phyloP scores from a whole-genome alignment of 2,888 invertebrate genomes.

The Chalcosyrphus nemorum region DNA sequence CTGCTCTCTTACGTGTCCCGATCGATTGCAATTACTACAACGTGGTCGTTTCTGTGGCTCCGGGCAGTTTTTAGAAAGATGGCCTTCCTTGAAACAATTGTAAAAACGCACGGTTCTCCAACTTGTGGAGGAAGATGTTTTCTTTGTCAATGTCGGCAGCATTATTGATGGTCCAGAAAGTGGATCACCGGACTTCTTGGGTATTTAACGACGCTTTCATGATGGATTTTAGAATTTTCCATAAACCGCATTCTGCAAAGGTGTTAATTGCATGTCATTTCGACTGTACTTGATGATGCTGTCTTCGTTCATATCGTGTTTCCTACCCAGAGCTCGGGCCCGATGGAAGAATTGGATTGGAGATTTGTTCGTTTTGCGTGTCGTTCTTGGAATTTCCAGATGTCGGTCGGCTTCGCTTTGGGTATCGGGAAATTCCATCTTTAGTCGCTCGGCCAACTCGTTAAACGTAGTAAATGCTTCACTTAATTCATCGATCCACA shows the following conservation, averaged over 20 bases:
- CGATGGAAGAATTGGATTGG: slow-evolving; percentile 12
- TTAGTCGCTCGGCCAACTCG: not conserved
- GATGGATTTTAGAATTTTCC: not conserved
- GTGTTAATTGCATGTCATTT: slow-evolving; percentile 12
- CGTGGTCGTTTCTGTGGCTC: slow-evolving; percentile 15
- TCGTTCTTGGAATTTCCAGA: slow-evolving; percentile 17
- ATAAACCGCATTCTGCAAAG: slow-evolving; percentile 19
- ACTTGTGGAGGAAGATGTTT: not conserved
- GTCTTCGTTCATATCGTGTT: slow-evolving; percentile 5
- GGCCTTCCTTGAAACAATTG: slow-evolving; percentile 17
- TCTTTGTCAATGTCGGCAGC: not conserved
- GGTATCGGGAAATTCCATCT: not conserved
- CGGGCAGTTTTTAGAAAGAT: slow-evolving; percentile 12
- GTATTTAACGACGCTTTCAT: not conserved
- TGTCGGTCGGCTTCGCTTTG: not conserved
- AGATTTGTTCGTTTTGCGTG: not conserved
- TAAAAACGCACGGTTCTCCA: slow-evolving; percentile 15
- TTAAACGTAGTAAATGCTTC: not conserved
- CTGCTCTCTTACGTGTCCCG: slow-evolving; percentile 9
- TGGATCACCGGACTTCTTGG: not conserved
- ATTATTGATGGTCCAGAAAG: not conserved
- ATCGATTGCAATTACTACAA: slow-evolving; percentile 10
- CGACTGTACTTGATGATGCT: slow-evolving; percentile 12
- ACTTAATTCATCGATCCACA: not conserved
- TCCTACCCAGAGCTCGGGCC: slow-evolving; percentile 19